A percentile compares a stretch with the other conserved stretches of the same genome.
Evolutionary conservation across 2,797 vertebrate species (phyloP).

Genomic region (Telmatherina bonti): DNA sequence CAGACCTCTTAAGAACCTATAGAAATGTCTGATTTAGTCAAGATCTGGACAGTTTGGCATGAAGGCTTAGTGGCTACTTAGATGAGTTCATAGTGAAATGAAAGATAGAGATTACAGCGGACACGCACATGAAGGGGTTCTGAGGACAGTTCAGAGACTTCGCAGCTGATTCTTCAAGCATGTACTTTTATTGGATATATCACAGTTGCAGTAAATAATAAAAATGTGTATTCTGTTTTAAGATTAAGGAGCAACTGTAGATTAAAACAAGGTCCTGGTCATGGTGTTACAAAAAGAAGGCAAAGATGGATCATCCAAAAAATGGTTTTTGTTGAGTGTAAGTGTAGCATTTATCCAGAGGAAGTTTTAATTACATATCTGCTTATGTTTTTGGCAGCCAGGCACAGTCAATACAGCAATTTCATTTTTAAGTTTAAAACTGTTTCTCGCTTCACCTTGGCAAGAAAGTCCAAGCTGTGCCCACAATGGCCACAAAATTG

Average conservation of each 20-base stretch:
- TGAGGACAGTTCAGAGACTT: constrained; percentile 3
- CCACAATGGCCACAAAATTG: too few species aligned
- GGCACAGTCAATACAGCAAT: too few species aligned
- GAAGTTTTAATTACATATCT: too few species aligned
- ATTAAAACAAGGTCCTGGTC: not conserved
- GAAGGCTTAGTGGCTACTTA: not conserved
- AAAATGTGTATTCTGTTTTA: not conserved
- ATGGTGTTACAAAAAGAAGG: not conserved
- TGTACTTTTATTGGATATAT: not conserved
- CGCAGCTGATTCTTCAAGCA: not conserved
- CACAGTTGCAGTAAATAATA: not conserved
- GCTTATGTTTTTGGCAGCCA: too few species aligned
- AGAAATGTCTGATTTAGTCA: not conserved
- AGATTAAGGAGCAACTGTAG: too few species aligned
- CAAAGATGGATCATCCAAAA: too few species aligned
- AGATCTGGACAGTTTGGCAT: constrained; percentile 28
- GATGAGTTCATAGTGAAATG: constrained; percentile 18
- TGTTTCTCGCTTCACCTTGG: too few species aligned
- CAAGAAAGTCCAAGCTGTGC: too few species aligned
- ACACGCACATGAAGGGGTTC: constrained; percentile 17
- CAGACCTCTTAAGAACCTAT: not conserved
- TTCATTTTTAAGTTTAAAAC: too few species aligned
- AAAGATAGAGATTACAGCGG: constrained; percentile 40
- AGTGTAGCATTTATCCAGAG: too few species aligned
- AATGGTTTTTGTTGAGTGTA: too few species aligned